Evolutionary conservation across 2,888 invertebrate species (phyloP), one percentile per base, ranked within the genome.

Genomic region (Lumbricus terrestris): DNA sequence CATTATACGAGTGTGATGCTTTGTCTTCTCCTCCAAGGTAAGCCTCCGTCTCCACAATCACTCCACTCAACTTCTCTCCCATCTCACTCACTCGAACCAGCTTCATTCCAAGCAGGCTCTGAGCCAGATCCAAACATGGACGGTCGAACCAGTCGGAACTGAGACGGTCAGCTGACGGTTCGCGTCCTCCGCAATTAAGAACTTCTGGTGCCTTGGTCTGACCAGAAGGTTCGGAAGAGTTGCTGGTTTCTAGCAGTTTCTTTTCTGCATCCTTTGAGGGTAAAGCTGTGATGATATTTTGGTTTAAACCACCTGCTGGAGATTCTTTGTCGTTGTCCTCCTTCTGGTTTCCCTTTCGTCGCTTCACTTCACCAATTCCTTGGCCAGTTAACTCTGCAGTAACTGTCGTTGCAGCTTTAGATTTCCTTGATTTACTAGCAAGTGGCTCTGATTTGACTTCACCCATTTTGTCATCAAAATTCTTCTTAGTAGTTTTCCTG

Each of bases 1-100:
- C 95, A 38, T 95, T 94, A 93, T 95, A 96, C 0, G 97, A 96
- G 93, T 96, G 96, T 0, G 96, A 96, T 29, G 96, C 97, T 94
- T 96, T 96, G 94, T 97, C 97, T 90, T 96, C 95, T 37, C 95
- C 95, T 23, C 97, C 97, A 34, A 96, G 95, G 93, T 97, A 97
- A 90, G 96, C 96, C 95, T 97, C 97, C 0, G 97, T 97, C 95
- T 97, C 97, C 0, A 97, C 96, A 92, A 97, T 97, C 92, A 95
- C 95, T 33, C 96, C 97, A 93, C 96, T 96, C 37, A 97, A 92
- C 88, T 96, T 92, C 88, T 94, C 94, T 29, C 96, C 96, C 29
- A 92, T 90, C 29, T 91, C 91, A 93, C 88, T 96, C 18, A 40
- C 33, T 82, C 90, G 42, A 29, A 96, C 96, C 40, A 97, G 93